These are phyloP conservation scores for Dicrurus megarhynchus DNA, from an alignment of 2,113 vertebrate species.

Conservation along the genomic window DNA sequence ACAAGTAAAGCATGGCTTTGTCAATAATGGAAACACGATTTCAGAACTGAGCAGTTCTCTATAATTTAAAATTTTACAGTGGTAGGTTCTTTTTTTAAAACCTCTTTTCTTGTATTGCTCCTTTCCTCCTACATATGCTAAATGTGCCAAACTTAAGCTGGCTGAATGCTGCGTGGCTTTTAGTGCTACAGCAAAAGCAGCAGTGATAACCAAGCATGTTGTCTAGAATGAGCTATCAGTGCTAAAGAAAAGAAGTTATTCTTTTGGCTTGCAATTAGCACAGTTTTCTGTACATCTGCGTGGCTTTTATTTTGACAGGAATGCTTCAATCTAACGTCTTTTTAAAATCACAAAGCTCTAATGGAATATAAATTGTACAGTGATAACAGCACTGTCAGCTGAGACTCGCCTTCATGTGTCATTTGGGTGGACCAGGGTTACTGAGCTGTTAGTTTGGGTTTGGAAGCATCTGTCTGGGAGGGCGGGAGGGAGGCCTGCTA, in stretches of 20 bases:
- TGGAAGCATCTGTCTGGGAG: not conserved
- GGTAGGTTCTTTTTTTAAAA: constrained; percentile 22
- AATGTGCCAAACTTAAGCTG: not conserved
- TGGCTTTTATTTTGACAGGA: constrained; percentile 23
- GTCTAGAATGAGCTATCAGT: not conserved
- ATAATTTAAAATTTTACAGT: not conserved
- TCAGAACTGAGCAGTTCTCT: not conserved
- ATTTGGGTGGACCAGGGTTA: not conserved
- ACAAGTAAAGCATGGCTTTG: not conserved
- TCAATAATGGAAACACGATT: not conserved
- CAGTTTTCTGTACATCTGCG: not conserved
- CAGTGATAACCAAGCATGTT: not conserved
- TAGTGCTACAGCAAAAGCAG: not conserved
- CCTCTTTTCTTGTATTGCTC: not conserved
- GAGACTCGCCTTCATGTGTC: not conserved
- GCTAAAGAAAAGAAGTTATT: not conserved
- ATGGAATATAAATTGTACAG: not conserved
- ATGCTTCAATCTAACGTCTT: not conserved
- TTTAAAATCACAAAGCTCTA: not conserved
- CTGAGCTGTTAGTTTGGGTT: not conserved
- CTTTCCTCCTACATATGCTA: not conserved
- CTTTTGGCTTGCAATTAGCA: not conserved
- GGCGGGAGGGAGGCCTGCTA: not conserved
- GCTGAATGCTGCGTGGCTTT: not conserved
- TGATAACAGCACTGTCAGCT: not conserved